Percentiles rank a stretch among this genome's conserved stretches.
phyloP scores from a whole-genome alignment of 2,113 vertebrate genomes.

The Crotalus tigris region DNA sequence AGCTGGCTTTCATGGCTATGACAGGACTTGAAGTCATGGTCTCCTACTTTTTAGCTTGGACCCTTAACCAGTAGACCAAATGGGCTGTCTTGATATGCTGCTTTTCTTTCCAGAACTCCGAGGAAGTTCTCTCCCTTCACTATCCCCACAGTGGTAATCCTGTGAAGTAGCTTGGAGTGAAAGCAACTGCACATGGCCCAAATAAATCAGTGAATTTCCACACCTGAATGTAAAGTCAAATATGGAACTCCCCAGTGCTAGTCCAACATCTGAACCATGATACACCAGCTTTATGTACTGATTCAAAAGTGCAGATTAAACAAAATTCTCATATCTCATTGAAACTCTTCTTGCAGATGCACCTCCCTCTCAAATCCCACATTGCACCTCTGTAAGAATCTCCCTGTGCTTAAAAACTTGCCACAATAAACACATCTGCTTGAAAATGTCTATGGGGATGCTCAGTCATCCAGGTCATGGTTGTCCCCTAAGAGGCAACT shows the following conservation, averaged over 20 bases:
- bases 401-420: neutral
- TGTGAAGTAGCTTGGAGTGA: neutral
- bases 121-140: neutral
- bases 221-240: neutral
- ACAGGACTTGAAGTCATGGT: too few species aligned
- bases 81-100: neutral
- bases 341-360: neutral
- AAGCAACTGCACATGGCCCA: neutral
- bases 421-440: neutral
- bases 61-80: too few species aligned
- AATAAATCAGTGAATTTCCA: neutral
- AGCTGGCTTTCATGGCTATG: too few species aligned
- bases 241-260: neutral
- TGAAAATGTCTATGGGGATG: neutral
- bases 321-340: neutral
- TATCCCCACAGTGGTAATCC: neutral
- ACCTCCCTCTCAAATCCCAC: neutral
- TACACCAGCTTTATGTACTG: neutral
- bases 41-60: too few species aligned
- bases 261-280: neutral
- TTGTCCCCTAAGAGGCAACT: too few species aligned
- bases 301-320: neutral
- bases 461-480: too few species aligned
- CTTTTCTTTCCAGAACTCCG: neutral
- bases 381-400: neutral